Percentiles rank a stretch among this genome's conserved stretches.
These are phyloP conservation scores for Montipora capricornis DNA, from an alignment of 64 coral and sea anemone species.

Conservation along the genomic window DNA sequence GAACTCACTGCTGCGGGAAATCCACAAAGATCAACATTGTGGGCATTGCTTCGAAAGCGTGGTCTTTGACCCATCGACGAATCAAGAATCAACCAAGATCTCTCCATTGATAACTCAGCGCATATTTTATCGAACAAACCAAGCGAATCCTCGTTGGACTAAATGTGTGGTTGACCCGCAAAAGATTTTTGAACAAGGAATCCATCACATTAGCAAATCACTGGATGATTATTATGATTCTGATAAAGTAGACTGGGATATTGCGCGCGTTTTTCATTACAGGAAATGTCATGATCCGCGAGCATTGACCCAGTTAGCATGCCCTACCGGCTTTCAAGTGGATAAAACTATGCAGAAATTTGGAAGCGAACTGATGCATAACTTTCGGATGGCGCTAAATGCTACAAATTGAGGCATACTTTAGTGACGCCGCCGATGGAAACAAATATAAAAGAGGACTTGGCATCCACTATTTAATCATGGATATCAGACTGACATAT, in stretches of 20 bases:
- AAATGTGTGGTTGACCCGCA: slow-evolving; percentile 11
- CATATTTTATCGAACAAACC: slow-evolving; percentile 13
- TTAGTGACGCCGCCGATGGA: background rate
- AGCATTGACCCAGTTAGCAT: background rate
- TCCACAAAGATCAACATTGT: slow-evolving; percentile 37
- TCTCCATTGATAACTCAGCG: background rate
- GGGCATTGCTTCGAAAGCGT: slow-evolving; percentile 76
- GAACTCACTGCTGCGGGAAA: background rate
- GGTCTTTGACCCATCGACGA: slow-evolving; percentile 1
- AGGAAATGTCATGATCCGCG: background rate
- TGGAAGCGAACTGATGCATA: background rate
- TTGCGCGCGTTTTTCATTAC: slow-evolving; percentile 33
- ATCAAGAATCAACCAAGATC: background rate
- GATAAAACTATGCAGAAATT: slow-evolving; percentile 49
- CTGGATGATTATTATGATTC: background rate
- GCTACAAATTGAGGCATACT: background rate
- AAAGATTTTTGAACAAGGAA: slow-evolving; percentile 21
- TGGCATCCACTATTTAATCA: no score
- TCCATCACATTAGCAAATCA: slow-evolving; percentile 41
- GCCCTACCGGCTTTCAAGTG: background rate
- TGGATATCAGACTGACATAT: no score
- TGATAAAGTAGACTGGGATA: slow-evolving; percentile 1
- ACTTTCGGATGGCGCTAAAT: background rate
- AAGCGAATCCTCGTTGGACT: background rate
- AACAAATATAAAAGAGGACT: no score